Base-by-base conservation (phyloP, 1,140 invertebrate genomes). In the Scaptomyza hsui region DNA sequence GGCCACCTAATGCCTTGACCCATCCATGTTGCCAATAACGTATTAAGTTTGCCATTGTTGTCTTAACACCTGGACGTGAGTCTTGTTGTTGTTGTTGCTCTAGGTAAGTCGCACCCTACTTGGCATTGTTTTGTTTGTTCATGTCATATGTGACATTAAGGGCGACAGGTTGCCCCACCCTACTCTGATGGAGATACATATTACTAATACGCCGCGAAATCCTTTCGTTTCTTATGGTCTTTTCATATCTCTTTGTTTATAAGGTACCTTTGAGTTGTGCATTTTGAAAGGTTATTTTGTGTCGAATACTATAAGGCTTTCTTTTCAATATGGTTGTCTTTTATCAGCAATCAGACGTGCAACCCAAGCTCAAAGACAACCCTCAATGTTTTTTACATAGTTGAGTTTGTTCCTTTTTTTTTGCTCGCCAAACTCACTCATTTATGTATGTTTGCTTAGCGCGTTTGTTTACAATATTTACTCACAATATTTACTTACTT, bases 21-120 rank as follows among this genome's bases (percentile, higher is more conserved):
- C 19, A 83, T 83, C 80, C 78, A 83, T 78, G 83, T 79, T 72
- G 67, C 68, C 75, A 79, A 83, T 83, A 83, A 78, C 65, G 68
- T 85, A 85, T 83, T 75, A 79, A 76, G 75, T 73, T 83, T 75
- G 75, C 68, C 79, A 64, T 75, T 83, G 37, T 61, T 57, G 52
- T 55, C 32, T 67, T 47, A 37, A 48, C 60, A 53, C 24, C 39
- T 37, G 19, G 18, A 32, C 18, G 45, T n/a, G 9, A 1, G 3
- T 13, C 4, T 35, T 35, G 51, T 47, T 47, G 44, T 61, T 62
- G 67, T 29, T 71, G 55, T 65, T 51, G 29, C 10, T 19, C 26
- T 9, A 29, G 42, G 21, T 55, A 24, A 49, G n/a, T 26, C 7
- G 1, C 15, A 29, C 47, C 47, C 21, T 9, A 26, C 24, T 49